Percentiles rank a stretch among this genome's conserved stretches.
Evolutionary conservation across 35 echinoderm and acorn worm species (phyloP).

Genomic region (Ophiothrix spiculata): DNA sequence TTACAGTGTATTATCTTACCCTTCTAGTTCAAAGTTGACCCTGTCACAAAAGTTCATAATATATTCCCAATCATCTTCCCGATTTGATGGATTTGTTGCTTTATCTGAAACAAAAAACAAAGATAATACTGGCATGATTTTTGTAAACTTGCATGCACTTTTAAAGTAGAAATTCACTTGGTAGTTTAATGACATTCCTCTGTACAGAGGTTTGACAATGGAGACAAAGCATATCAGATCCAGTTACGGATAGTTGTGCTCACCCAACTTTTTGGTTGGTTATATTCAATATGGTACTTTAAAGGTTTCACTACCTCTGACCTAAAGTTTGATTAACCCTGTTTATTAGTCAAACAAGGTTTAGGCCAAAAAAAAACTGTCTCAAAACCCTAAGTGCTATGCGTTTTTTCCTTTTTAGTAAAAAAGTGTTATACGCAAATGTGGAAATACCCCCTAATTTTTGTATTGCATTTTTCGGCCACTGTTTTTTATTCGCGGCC

Average conservation of each 20-base stretch:
- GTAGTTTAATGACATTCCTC: neutral
- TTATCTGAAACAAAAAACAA: conserved; percentile 72
- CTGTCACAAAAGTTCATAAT: conserved; percentile 95
- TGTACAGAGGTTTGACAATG: too few species aligned
- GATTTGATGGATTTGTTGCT: conserved; percentile 87
- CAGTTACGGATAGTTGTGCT: neutral
- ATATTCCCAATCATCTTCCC: conserved; percentile 97
- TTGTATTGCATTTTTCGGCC: too few species aligned
- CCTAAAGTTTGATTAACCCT: too few species aligned
- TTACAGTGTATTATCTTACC: conserved; percentile 71
- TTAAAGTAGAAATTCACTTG: neutral
- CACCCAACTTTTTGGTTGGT: neutral
- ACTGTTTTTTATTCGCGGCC: too few species aligned
- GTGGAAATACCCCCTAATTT: too few species aligned
- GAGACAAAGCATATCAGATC: neutral
- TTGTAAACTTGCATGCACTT: neutral
- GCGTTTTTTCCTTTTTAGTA: too few species aligned
- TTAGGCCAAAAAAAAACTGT: too few species aligned
- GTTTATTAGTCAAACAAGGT: too few species aligned
- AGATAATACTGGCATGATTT: neutral
- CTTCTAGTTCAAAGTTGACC: conserved; percentile 90
- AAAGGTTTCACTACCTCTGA: too few species aligned
- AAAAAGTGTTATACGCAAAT: too few species aligned
- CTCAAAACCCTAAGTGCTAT: too few species aligned
- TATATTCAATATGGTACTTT: too few species aligned